A percentile compares a stretch with the other conserved stretches of the same genome.
phyloP scores from a whole-genome alignment of 2,113 vertebrate genomes.

The Austrofundulus limnaeus region DNA sequence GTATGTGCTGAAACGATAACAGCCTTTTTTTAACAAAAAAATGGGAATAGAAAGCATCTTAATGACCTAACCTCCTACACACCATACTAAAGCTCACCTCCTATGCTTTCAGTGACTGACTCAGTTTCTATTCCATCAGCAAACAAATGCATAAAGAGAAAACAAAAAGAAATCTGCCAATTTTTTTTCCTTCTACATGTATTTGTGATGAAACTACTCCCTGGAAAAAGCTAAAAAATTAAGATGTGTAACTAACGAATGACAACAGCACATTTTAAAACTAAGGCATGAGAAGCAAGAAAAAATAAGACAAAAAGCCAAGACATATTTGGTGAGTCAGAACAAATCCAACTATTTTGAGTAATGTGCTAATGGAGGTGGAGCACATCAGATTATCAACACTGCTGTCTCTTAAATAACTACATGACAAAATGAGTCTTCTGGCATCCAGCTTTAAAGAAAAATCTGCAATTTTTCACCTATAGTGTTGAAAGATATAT shows the following conservation, averaged over 20 bases:
- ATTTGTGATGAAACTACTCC: slow-evolving; percentile 7
- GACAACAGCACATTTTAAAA: slow-evolving; percentile 23
- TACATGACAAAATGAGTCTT: slow-evolving; percentile 11
- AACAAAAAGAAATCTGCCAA: slow-evolving; percentile 27
- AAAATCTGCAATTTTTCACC: neutral
- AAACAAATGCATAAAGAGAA: slow-evolving; percentile 7
- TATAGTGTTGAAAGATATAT: too few relatives aligned
- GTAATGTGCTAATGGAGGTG: slow-evolving; percentile 25
- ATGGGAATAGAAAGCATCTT: slow-evolving; percentile 11
- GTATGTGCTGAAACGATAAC: slow-evolving; percentile 6
- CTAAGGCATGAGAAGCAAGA: neutral
- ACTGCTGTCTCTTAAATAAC: slow-evolving; percentile 5
- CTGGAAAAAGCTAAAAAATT: slow-evolving; percentile 30
- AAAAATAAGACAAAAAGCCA: neutral
- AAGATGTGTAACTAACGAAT: slow-evolving; percentile 16
- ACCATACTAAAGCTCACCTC: slow-evolving; percentile 9
- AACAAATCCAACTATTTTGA: slow-evolving; percentile 26
- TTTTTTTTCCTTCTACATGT: slow-evolving; percentile 1
- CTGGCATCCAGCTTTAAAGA: neutral
- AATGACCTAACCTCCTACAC: slow-evolving; percentile 19
- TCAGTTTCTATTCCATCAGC: slow-evolving; percentile 17
- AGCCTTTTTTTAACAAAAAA: slow-evolving; percentile 1
- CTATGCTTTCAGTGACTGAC: slow-evolving; percentile 6
- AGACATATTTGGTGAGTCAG: slow-evolving; percentile 30
- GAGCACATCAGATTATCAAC: slow-evolving; percentile 1